phyloP scores from a whole-genome alignment of 2,888 invertebrate species.

The Pachliopta kotzebuea region DNA sequence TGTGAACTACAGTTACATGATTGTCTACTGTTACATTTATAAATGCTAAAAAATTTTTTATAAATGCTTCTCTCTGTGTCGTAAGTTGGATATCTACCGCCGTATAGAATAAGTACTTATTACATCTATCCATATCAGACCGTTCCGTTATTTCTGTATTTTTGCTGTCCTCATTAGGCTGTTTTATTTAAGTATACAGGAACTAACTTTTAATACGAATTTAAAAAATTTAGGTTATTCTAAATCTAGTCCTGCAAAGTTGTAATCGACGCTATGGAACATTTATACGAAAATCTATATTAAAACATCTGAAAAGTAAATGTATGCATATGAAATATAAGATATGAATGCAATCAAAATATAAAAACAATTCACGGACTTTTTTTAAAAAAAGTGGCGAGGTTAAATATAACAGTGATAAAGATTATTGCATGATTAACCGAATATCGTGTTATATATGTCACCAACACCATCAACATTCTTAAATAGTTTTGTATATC shows the following conservation, averaged over 20 bases:
- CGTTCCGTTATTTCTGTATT: constrained; percentile 59
- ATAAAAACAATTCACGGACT: too few relatives aligned
- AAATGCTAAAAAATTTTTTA: too few relatives aligned
- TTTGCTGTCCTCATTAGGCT: not conserved
- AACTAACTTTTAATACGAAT: not conserved
- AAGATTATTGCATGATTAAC: not conserved
- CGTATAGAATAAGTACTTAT: constrained; percentile 64
- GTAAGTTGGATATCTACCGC: constrained; percentile 32
- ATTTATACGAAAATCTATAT: too few relatives aligned
- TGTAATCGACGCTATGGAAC: too few relatives aligned
- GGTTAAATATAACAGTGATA: not conserved
- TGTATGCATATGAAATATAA: too few relatives aligned
- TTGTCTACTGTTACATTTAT: too few relatives aligned
- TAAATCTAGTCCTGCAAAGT: not conserved
- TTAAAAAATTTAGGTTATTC: not conserved
- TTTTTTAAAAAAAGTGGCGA: too few relatives aligned
- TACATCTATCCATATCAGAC: constrained; percentile 70
- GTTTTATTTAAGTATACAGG: not conserved
- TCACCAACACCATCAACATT: not conserved
- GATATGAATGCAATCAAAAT: too few relatives aligned
- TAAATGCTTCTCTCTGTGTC: not conserved
- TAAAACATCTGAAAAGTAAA: too few relatives aligned
- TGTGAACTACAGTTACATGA: not conserved
- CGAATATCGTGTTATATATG: not conserved
- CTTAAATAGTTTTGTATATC: not conserved